A percentile compares a stretch with the other conserved stretches of the same genome.
phyloP scores from a whole-genome alignment of 2,797 vertebrate genomes.

The Psittacula derbiana region DNA sequence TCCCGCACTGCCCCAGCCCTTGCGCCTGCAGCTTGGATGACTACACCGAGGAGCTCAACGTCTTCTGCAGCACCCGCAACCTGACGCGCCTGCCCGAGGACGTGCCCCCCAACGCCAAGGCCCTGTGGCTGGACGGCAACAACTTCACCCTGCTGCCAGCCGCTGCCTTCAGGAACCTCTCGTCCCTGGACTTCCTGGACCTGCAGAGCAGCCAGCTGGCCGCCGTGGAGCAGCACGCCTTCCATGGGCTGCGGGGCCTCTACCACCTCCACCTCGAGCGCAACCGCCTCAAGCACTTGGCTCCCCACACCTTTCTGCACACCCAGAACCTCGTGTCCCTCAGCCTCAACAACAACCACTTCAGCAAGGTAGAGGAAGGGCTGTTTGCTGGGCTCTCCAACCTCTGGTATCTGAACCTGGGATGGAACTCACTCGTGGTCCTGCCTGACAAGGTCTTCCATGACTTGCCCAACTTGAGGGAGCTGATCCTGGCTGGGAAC shows the following conservation, averaged over 20 bases:
- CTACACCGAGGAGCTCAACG: conserved; percentile 84
- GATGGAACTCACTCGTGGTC: conserved; percentile 90
- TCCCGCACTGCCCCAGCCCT: conserved; percentile 79
- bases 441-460: conserved; percentile 88
- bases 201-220: conserved; percentile 86
- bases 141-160: conserved; percentile 82
- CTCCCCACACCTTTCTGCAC: conserved; percentile 82
- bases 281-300: conserved; percentile 83
- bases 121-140: conserved; percentile 92
- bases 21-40: conserved; percentile 88
- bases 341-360: conserved; percentile 89
- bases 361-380: conserved; percentile 88
- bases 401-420: conserved; percentile 93
- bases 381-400: conserved; percentile 87
- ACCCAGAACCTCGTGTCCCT: conserved; percentile 88
- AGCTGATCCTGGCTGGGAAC: conserved; percentile 92
- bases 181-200: conserved; percentile 88
- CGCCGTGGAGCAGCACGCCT: conserved; percentile 83
- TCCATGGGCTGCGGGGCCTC: conserved; percentile 83
- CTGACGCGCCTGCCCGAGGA: conserved; percentile 80
- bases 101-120: conserved; percentile 78
- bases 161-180: conserved; percentile 83
- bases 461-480: conserved; percentile 85
- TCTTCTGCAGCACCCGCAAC: conserved; percentile 91
- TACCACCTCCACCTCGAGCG: conserved; percentile 91